Evolutionary conservation across 2,888 invertebrate species (phyloP).

Genomic region (Schizotus pectinicornis): DNA sequence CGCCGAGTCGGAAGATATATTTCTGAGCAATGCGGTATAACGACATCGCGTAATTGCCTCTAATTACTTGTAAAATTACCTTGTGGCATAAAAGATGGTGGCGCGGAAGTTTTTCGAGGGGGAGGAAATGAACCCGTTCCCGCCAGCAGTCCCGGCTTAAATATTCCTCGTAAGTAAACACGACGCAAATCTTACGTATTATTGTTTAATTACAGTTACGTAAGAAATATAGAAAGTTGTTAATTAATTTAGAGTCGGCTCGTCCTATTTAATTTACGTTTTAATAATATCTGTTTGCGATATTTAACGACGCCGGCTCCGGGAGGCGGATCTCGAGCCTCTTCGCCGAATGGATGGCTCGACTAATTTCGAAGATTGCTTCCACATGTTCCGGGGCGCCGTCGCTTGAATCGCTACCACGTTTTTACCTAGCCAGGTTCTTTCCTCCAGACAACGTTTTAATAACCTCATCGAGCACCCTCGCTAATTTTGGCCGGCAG

Average conservation of each 20-base stretch:
- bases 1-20: slow-evolving; percentile 48
- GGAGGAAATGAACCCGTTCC: slow-evolving; percentile 54
- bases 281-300: slow-evolving; percentile 47
- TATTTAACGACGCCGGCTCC: slow-evolving; percentile 36
- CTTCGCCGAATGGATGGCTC: slow-evolving; percentile 36
- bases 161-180: slow-evolving; percentile 47
- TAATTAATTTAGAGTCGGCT: slow-evolving; percentile 53
- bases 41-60: slow-evolving; percentile 61
- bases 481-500: neutral
- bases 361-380: slow-evolving; percentile 40
- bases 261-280: slow-evolving; percentile 41
- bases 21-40: slow-evolving; percentile 54
- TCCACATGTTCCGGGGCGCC: slow-evolving; percentile 39
- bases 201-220: slow-evolving; percentile 56
- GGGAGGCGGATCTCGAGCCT: no score
- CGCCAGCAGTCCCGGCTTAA: slow-evolving; percentile 25
- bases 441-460: no score
- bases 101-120: slow-evolving; percentile 53
- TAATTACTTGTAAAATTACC: slow-evolving; percentile 63
- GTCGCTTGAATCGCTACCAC: slow-evolving; percentile 5
- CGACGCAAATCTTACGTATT: slow-evolving; percentile 50
- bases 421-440: neutral
- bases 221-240: slow-evolving; percentile 55
- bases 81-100: slow-evolving; percentile 60
- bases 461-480: no score